phyloP scores from a whole-genome alignment of 2,797 vertebrate species.

The Mycteria americana region DNA sequence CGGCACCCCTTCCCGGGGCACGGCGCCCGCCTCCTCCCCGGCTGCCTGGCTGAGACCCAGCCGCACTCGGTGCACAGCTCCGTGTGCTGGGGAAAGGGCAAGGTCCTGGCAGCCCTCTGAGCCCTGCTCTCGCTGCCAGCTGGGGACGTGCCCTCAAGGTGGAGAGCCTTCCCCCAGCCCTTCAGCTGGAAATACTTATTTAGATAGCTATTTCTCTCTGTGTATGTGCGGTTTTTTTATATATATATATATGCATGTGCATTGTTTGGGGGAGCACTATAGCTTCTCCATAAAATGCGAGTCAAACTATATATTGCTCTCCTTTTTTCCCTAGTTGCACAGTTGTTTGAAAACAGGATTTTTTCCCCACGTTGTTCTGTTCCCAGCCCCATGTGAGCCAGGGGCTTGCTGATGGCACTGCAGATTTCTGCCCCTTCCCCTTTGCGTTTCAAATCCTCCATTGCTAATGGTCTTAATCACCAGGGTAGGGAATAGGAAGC shows the following conservation, averaged over 20 bases:
- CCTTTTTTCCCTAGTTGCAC: not conserved
- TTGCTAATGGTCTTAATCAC: not conserved
- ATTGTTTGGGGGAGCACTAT: not conserved
- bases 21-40: fast-evolving
- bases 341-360: not conserved
- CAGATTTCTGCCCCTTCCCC: not conserved
- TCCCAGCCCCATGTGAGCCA: not conserved
- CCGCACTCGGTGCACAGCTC: fast-evolving
- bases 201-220: not conserved
- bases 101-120: not conserved
- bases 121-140: not conserved
- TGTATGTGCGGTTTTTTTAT: not conserved
- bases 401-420: not conserved
- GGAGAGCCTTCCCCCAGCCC: not conserved
- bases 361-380: not conserved
- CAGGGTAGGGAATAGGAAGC: not conserved
- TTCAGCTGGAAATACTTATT: not conserved
- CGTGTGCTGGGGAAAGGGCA: not conserved
- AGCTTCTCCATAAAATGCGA: not conserved
- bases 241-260: not conserved
- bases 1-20: too few species aligned
- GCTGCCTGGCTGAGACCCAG: not conserved
- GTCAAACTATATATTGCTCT: fast-evolving
- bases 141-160: too few species aligned
- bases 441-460: not conserved